A percentile compares a stretch with the other conserved stretches of the same genome.
phyloP scores from a whole-genome alignment of 2,113 vertebrate species.

The Struthio camelus region DNA sequence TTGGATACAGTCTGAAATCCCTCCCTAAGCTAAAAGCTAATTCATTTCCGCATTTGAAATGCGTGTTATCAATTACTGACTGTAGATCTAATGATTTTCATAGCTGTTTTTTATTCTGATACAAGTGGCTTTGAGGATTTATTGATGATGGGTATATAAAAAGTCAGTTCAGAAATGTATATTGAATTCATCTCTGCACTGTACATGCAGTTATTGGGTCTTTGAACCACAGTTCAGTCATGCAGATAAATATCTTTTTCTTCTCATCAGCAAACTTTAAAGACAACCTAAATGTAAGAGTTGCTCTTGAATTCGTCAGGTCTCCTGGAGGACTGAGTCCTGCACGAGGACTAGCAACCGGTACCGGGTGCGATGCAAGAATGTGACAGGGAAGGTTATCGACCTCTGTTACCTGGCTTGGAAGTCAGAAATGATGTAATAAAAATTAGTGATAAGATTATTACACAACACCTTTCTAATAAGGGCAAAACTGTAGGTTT shows the following conservation, averaged over 20 bases:
- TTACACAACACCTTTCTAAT: not conserved
- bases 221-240: slow-evolving; percentile 3
- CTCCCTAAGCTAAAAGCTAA: slow-evolving; percentile 37
- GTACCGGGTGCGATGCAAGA: not conserved
- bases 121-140: slow-evolving; percentile 45
- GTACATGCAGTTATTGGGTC: not conserved
- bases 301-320: not conserved
- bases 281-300: not conserved
- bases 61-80: slow-evolving; percentile 61
- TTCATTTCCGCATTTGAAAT: slow-evolving; percentile 57
- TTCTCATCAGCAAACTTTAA: not conserved
- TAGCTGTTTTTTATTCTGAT: slow-evolving; percentile 29
- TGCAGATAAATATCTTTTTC: not conserved
- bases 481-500: not conserved
- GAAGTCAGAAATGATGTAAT: not conserved
- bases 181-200: not conserved
- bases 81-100: slow-evolving; percentile 61
- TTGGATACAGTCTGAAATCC: slow-evolving; percentile 40
- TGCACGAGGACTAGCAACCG: not conserved
- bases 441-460: fast-evolving
- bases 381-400: not conserved
- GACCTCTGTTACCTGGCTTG: not conserved
- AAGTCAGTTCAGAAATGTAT: slow-evolving; percentile 7
- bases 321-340: not conserved
- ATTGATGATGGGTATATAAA: slow-evolving; percentile 23